Evolutionary conservation across 2,888 invertebrate species (phyloP).

Genomic region (Dryococelus australis): DNA sequence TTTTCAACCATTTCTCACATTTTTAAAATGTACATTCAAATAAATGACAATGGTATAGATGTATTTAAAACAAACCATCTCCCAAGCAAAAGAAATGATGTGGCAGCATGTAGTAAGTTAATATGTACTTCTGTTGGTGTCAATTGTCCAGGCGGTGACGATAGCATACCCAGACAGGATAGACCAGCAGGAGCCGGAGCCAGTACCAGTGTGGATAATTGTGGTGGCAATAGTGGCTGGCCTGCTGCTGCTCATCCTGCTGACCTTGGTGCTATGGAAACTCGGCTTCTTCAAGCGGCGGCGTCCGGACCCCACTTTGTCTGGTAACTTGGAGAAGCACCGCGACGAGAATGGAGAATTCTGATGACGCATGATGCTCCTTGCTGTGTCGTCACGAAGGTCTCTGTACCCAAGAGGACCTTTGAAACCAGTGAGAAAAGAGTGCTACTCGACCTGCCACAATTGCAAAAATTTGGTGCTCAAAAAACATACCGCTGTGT

Average conservation of each 20-base stretch:
- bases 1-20: too few species aligned
- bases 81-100: too few species aligned
- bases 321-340: slow-evolving; percentile 80
- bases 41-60: too few species aligned
- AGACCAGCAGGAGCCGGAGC: slow-evolving; percentile 74
- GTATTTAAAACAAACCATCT: too few species aligned
- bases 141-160: slow-evolving; percentile 73
- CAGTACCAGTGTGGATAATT: slow-evolving; percentile 88
- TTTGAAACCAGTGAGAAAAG: neutral
- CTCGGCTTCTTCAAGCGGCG: slow-evolving; percentile 90
- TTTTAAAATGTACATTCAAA: too few species aligned
- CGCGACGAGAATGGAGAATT: slow-evolving; percentile 71
- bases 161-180: slow-evolving; percentile 83
- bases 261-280: slow-evolving; percentile 85
- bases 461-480: too few species aligned
- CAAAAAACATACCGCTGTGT: too few species aligned
- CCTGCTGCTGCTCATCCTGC: slow-evolving; percentile 78
- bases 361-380: slow-evolving; percentile 8
- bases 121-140: too few species aligned
- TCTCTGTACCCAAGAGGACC: neutral
- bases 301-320: slow-evolving; percentile 82
- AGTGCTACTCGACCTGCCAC: too few species aligned
- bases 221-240: slow-evolving; percentile 82
- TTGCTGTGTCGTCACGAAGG: neutral
- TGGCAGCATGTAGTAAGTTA: too few species aligned